These are phyloP conservation scores for Lethenteron reissneri DNA, from an alignment of 2,113 vertebrate genomes.

Conservation along the genomic window DNA sequence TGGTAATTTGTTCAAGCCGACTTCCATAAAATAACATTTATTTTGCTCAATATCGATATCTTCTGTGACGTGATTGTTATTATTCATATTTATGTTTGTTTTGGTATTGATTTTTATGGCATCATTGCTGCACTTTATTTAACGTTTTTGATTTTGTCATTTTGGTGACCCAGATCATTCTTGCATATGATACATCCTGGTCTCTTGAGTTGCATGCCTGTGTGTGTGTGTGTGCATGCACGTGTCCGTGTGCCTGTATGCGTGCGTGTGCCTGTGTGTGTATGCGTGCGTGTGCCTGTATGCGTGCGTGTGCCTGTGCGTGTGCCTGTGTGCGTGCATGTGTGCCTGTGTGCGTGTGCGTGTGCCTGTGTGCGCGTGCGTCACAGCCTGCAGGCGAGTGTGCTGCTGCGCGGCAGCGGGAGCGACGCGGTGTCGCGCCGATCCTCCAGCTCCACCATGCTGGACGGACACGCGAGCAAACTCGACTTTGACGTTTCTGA, in stretches of 20 bases:
- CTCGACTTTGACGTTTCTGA: conserved; percentile 85
- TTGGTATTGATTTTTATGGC: too few species aligned
- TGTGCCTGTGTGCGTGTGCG: background rate
- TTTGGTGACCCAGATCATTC: too few species aligned
- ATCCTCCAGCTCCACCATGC: conserved; percentile 67
- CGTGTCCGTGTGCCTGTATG: background rate
- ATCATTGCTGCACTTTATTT: too few species aligned
- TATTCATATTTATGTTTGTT: too few species aligned
- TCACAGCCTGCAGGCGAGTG: conserved; percentile 57
- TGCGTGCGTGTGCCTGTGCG: background rate
- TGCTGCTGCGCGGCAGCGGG: conserved; percentile 23
- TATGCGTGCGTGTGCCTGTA: background rate
- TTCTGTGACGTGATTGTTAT: too few species aligned
- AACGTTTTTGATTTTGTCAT: too few species aligned
- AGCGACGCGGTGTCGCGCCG: conserved; percentile 42
- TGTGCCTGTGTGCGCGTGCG: background rate
- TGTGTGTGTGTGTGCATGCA: background rate
- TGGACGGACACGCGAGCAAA: conserved; percentile 46
- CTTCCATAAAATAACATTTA: too few species aligned
- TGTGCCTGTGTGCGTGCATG: background rate
- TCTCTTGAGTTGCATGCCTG: background rate
- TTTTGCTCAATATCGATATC: too few species aligned
- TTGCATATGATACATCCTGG: too few species aligned
- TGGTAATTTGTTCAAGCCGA: too few species aligned
- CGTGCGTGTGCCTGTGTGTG: conserved; percentile 1